Evolutionary conservation across 1,140 invertebrate species (phyloP).

Genomic region (Drosophila ambigua): DNA sequence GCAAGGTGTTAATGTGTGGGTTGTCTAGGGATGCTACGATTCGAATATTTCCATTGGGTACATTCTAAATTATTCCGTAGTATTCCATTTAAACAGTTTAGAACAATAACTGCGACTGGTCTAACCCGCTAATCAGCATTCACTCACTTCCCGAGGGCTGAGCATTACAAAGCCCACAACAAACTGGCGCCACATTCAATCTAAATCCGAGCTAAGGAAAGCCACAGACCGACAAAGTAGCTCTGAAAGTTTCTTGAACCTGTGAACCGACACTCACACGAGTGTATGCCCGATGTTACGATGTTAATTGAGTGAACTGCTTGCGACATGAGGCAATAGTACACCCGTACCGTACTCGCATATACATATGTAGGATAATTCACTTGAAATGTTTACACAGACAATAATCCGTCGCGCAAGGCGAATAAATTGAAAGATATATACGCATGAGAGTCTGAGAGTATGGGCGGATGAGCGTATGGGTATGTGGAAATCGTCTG

Average conservation of each 20-base stretch:
- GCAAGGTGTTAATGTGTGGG: too few species aligned
- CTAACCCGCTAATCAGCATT: conserved; percentile 30
- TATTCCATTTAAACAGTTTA: conserved; percentile 5
- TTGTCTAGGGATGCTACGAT: too few species aligned
- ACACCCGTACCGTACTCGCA: conserved; percentile 1
- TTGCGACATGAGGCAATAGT: conserved; percentile 64
- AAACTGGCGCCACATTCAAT: conserved; percentile 61
- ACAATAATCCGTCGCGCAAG: conserved; percentile 73
- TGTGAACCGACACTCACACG: conserved; percentile 14
- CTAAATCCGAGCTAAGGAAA: conserved; percentile 45
- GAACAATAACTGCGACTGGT: conserved; percentile 6
- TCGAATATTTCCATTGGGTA: not conserved
- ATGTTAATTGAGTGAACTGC: conserved; percentile 66
- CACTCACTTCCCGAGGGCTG: too few species aligned
- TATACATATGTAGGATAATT: conserved; percentile 70
- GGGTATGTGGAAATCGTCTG: conserved; percentile 23
- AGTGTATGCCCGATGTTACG: not conserved
- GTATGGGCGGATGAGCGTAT: too few species aligned
- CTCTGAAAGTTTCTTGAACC: conserved; percentile 70
- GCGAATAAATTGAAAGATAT: conserved; percentile 75
- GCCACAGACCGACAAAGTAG: conserved; percentile 7
- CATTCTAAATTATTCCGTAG: not conserved
- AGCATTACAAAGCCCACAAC: conserved; percentile 29
- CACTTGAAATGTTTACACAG: conserved; percentile 67
- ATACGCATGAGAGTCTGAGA: too few species aligned